phyloP scores from a whole-genome alignment of 2,888 invertebrate genomes.

The Latrodectus hesperus region DNA sequence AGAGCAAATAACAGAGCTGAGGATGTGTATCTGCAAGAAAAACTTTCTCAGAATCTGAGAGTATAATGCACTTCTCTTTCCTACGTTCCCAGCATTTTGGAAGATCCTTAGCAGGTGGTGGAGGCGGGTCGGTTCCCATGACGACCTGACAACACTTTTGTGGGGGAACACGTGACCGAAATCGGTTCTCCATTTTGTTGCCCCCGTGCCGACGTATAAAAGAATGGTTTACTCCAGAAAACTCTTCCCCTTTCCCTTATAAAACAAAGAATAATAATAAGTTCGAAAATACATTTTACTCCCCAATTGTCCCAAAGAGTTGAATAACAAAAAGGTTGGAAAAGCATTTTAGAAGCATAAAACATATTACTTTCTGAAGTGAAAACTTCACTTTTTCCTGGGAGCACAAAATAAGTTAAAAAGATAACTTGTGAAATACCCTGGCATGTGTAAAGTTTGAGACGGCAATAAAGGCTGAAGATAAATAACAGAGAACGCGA shows the following conservation, averaged over 20 bases:
- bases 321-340: constrained; percentile 21
- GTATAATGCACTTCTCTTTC: constrained; percentile 22
- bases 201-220: constrained; percentile 38
- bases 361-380: constrained; percentile 9
- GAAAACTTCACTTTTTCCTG: background rate
- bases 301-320: constrained; percentile 20
- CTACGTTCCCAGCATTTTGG: constrained; percentile 9
- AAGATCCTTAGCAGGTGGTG: constrained; percentile 43
- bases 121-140: constrained; percentile 34
- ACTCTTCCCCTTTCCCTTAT: background rate
- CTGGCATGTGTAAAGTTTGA: no score
- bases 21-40: constrained; percentile 1
- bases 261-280: constrained; percentile 47
- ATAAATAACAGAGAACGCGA: no score
- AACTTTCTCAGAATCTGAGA: constrained; percentile 14
- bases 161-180: constrained; percentile 29
- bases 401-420: background rate
- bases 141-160: constrained; percentile 20
- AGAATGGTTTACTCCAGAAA: background rate
- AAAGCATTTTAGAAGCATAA: constrained; percentile 3
- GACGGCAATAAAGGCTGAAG: no score
- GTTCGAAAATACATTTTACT: constrained; percentile 44
- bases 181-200: constrained; percentile 31
- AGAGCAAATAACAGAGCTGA: constrained; percentile 16
- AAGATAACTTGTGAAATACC: background rate